Percentiles rank a stretch among this genome's conserved stretches.
Evolutionary conservation across 2,113 vertebrate genomes (phyloP).

Genomic region (Hippocampus guttulatus): DNA sequence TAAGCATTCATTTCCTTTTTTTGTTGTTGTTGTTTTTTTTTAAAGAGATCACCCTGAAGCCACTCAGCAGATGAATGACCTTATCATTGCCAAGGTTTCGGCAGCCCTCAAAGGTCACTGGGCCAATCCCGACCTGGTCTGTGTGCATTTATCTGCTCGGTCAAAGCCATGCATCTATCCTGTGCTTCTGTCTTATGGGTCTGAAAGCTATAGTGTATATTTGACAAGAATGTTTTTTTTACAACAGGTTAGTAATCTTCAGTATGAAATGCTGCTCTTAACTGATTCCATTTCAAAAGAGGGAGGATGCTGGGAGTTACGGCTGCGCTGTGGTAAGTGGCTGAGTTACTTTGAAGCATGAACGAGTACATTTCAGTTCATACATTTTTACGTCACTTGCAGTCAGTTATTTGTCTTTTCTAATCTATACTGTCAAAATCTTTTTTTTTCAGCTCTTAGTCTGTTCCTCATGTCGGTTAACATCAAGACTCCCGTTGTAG

Average conservation of each 20-base stretch:
- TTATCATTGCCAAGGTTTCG: conserved; percentile 95
- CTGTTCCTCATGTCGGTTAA: conserved; percentile 98
- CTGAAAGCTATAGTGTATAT: neutral
- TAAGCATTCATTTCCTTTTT: neutral
- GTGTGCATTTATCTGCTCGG: conserved; percentile 25
- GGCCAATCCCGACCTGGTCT: conserved; percentile 96
- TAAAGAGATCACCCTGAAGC: conserved; percentile 93
- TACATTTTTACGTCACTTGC: too few species aligned
- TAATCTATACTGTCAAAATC: neutral
- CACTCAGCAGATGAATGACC: conserved; percentile 96
- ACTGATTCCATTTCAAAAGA: conserved; percentile 98
- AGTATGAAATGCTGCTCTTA: conserved; percentile 95
- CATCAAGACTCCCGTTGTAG: conserved; percentile 97
- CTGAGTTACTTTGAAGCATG: neutral
- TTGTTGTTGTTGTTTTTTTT: conserved; percentile 8
- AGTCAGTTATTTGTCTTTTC: neutral
- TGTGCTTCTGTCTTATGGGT: neutral
- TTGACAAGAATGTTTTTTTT: neutral
- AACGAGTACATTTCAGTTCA: neutral
- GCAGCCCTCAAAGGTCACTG: conserved; percentile 95
- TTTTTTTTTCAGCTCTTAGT: conserved; percentile 79
- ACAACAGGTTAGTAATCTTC: conserved; percentile 91
- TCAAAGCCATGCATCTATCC: neutral
- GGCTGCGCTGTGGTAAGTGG: conserved; percentile 87
- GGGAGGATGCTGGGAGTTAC: conserved; percentile 95